A percentile compares a stretch with the other conserved stretches of the same genome.
Conservation (phyloP, 2,888 invertebrate species). For the Catocala nupta region DNA sequence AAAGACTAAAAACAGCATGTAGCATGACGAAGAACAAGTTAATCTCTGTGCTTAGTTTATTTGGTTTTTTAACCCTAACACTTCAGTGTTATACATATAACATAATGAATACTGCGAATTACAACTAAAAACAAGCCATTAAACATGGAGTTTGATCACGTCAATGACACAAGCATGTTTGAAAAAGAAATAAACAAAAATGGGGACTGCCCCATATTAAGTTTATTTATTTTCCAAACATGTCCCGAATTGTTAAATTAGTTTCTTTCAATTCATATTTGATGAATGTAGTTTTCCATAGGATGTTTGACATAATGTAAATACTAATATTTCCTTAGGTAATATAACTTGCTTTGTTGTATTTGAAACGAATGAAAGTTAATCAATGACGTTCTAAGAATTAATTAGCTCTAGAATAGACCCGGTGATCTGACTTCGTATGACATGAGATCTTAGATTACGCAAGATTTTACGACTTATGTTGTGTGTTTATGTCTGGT, state of each 20-base stretch:
- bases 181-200: too few relatives aligned
- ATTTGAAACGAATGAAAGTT: neutral
- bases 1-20: neutral
- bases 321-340: too few relatives aligned
- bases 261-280: neutral
- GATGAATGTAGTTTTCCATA: neutral
- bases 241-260: constrained; percentile 12
- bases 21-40: constrained; percentile 5
- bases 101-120: too few relatives aligned
- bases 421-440: constrained; percentile 25
- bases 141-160: too few relatives aligned
- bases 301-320: neutral
- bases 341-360: too few relatives aligned
- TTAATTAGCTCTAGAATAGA: constrained; percentile 29
- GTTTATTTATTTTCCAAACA: constrained; percentile 9
- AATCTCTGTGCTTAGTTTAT: constrained; percentile 5
- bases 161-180: too few relatives aligned
- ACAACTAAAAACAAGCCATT: too few relatives aligned
- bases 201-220: neutral
- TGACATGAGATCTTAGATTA: constrained; percentile 32
- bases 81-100: too few relatives aligned
- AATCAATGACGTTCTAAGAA: neutral
- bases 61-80: neutral
- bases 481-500: constrained; percentile 36
- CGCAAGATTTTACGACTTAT: constrained; percentile 36